phyloP scores from a whole-genome alignment of 37 sponge, comb jelly and placozoan genomes.

The Hexactinellida sp. region DNA sequence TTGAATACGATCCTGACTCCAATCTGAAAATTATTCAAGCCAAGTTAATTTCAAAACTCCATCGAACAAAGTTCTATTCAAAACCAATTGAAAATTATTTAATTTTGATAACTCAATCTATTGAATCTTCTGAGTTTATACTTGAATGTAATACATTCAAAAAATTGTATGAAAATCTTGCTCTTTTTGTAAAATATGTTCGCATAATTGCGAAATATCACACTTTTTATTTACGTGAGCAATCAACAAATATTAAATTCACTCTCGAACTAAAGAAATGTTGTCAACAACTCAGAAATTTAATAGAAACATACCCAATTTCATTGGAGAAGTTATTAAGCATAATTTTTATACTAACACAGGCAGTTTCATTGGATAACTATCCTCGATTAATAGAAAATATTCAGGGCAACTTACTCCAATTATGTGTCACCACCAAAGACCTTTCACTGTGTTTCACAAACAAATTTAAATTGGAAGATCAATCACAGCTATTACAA shows the following conservation, averaged over 20 bases:
- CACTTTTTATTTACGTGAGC: not conserved
- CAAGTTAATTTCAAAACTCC: not conserved
- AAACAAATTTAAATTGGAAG: not conserved
- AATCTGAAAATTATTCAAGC: not conserved
- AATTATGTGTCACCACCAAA: not conserved
- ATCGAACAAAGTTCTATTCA: conserved; percentile 7
- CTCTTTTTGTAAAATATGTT: not conserved
- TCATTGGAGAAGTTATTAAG: not conserved
- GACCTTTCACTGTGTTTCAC: not conserved
- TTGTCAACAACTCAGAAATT: not conserved
- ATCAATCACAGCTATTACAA: not conserved
- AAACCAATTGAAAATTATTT: conserved; percentile 10
- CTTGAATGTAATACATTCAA: not conserved
- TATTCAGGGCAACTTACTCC: not conserved
- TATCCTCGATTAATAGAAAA: not conserved
- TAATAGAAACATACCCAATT: not conserved
- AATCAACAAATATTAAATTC: not conserved
- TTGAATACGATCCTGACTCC: not conserved
- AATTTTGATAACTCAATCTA: not conserved
- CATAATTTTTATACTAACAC: not conserved
- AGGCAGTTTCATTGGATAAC: not conserved
- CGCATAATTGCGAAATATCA: not conserved
- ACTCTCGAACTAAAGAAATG: not conserved
- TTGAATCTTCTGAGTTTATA: not conserved
- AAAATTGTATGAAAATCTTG: not conserved